These are phyloP conservation scores for Typhlichthys subterraneus DNA, from an alignment of 2,797 vertebrate genomes.

Conservation along the genomic window DNA sequence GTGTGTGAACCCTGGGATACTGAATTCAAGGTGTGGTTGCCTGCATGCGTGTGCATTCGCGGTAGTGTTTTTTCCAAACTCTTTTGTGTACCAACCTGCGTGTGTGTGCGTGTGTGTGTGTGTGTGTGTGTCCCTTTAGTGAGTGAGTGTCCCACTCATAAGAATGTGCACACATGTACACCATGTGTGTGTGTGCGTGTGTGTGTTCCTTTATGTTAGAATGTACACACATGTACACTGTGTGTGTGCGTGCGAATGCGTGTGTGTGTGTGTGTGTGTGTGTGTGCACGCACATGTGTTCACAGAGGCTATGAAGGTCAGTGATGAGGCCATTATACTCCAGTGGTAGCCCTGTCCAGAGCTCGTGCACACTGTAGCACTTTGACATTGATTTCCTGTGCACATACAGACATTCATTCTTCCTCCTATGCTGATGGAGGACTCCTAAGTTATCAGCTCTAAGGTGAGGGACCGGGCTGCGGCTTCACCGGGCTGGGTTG, in stretches of 20 bases:
- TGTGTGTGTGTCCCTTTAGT: constrained; percentile 3
- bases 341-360: constrained; percentile 54
- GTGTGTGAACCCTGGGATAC: constrained; percentile 4
- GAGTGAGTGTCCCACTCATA: no score
- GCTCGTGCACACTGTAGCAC: constrained; percentile 53
- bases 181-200: not conserved
- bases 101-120: constrained; percentile 21
- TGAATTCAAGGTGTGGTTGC: constrained; percentile 13
- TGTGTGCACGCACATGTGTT: constrained; percentile 6
- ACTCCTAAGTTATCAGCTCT: constrained; percentile 41
- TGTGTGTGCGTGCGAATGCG: constrained; percentile 7
- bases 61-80: constrained; percentile 7
- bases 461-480: constrained; percentile 48
- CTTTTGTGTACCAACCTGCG: constrained; percentile 17
- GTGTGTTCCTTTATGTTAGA: constrained; percentile 6
- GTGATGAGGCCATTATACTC: constrained; percentile 59
- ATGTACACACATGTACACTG: constrained; percentile 5
- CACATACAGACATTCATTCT: constrained; percentile 21
- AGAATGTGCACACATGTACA: constrained; percentile 3
- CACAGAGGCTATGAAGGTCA: constrained; percentile 58
- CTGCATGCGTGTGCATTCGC: constrained; percentile 1
- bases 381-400: constrained; percentile 76
- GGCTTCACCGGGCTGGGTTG: constrained; percentile 54
- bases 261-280: constrained; percentile 16
- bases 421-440: constrained; percentile 45